Conservation (phyloP, 2,888 invertebrate genomes). For the Cataglyphis cursor region DNA sequence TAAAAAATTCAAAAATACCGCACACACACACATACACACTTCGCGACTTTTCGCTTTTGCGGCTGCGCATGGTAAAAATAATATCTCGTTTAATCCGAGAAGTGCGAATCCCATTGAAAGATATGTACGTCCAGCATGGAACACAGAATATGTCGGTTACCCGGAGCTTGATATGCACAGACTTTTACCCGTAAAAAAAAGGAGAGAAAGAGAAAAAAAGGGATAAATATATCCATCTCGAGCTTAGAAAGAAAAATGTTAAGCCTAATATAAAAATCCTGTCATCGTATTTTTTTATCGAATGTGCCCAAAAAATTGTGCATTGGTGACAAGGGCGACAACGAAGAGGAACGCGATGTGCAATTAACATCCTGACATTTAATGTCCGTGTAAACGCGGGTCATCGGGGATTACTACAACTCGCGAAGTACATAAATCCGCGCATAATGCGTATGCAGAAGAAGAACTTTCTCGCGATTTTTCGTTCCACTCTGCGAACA, state of each 20-base stretch:
- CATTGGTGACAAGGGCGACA: neutral
- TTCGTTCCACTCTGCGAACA: conserved; percentile 79
- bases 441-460: conserved; percentile 28
- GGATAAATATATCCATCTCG: conserved; percentile 14
- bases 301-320: neutral
- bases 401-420: neutral
- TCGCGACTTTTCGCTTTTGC: conserved; percentile 61
- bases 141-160: conserved; percentile 39
- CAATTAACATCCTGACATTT: conserved; percentile 32
- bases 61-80: conserved; percentile 65
- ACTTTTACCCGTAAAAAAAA: conserved; percentile 29
- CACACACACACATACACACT: neutral
- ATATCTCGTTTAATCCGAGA: conserved; percentile 71
- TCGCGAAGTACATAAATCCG: conserved; percentile 54
- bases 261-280: conserved; percentile 18
- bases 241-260: neutral
- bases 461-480: conserved; percentile 73
- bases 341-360: neutral
- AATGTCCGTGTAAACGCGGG: neutral
- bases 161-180: conserved; percentile 40
- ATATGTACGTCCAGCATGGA: conserved; percentile 34
- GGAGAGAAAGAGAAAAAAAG: neutral
- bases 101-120: conserved; percentile 69
- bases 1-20: conserved; percentile 57
- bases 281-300: conserved; percentile 11